These are phyloP conservation scores for Nudaria mundana DNA, from an alignment of 2,888 invertebrate genomes.

Conservation along the genomic window DNA sequence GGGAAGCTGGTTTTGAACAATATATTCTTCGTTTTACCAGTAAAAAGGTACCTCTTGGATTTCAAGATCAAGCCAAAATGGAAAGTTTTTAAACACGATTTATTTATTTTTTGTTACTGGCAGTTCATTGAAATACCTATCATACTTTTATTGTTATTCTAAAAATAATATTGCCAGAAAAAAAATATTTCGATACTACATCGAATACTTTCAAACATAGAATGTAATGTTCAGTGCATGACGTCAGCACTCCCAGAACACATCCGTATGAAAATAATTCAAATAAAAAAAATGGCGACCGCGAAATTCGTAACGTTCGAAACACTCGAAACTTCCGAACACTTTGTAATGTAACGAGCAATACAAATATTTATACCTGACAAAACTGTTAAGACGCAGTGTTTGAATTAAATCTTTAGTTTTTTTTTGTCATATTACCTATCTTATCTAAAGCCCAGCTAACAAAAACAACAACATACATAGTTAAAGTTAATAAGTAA, in stretches of 20 bases:
- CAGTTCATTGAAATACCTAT: background rate
- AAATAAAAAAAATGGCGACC: background rate
- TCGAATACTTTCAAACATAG: background rate
- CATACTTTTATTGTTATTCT: background rate
- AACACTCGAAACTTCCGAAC: background rate
- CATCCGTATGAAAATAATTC: background rate
- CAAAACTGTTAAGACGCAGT: slow-evolving; percentile 14
- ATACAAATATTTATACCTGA: slow-evolving; percentile 1
- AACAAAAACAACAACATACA: slow-evolving; percentile 7
- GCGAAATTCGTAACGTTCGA: too few relatives aligned
- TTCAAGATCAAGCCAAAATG: slow-evolving; percentile 20
- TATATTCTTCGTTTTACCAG: slow-evolving; percentile 21
- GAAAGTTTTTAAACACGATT: slow-evolving; percentile 12
- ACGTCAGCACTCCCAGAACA: background rate
- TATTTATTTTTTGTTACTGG: background rate
- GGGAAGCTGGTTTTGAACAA: slow-evolving; percentile 5
- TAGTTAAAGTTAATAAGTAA: too few relatives aligned
- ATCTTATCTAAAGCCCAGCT: slow-evolving; percentile 24
- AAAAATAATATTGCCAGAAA: background rate
- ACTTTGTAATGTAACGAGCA: slow-evolving; percentile 4
- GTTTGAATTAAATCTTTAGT: slow-evolving; percentile 1
- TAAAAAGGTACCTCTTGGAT: background rate
- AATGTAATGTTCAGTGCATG: background rate
- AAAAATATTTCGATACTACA: background rate
- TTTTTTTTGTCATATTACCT: slow-evolving; percentile 1